phyloP scores from a whole-genome alignment of 2,888 invertebrate genomes.

The Sarcophaga carnaria region DNA sequence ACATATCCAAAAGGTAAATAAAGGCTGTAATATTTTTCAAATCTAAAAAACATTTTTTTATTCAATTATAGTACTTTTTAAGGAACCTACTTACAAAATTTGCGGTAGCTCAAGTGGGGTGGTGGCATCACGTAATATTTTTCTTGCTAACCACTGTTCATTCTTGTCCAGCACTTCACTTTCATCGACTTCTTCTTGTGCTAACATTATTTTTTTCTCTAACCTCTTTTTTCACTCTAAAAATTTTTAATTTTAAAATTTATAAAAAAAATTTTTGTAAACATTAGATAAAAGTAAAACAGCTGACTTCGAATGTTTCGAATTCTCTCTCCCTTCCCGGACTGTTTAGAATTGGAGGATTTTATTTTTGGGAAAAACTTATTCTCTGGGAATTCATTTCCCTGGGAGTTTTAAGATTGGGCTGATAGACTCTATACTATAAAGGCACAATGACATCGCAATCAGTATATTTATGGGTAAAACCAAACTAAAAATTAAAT shows the following conservation, averaged over 20 bases:
- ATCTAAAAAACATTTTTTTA: slow-evolving; percentile 36
- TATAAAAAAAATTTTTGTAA: slow-evolving; percentile 24
- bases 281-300: slow-evolving; percentile 26
- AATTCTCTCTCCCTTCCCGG: slow-evolving; percentile 32
- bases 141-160: slow-evolving; percentile 31
- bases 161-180: slow-evolving; percentile 21
- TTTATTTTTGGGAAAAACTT: slow-evolving; percentile 23
- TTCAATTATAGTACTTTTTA: slow-evolving; percentile 30
- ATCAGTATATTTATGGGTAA: too few relatives aligned
- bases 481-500: too few relatives aligned
- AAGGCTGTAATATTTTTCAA: slow-evolving; percentile 51
- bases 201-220: slow-evolving; percentile 23
- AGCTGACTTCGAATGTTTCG: slow-evolving; percentile 32
- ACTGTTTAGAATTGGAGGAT: slow-evolving; percentile 35
- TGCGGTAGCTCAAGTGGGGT: slow-evolving; percentile 43
- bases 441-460: too few relatives aligned
- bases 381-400: slow-evolving; percentile 2
- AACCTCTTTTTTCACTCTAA: slow-evolving; percentile 22
- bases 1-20: slow-evolving; percentile 31
- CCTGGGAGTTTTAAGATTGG: background rate
- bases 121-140: slow-evolving; percentile 36
- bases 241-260: slow-evolving; percentile 27
- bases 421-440: too few relatives aligned
- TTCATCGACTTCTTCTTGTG: slow-evolving; percentile 29
- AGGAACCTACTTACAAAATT: slow-evolving; percentile 38